Evolutionary conservation across 2,113 vertebrate species (phyloP).

Genomic region (Platysternon megacephalum): DNA sequence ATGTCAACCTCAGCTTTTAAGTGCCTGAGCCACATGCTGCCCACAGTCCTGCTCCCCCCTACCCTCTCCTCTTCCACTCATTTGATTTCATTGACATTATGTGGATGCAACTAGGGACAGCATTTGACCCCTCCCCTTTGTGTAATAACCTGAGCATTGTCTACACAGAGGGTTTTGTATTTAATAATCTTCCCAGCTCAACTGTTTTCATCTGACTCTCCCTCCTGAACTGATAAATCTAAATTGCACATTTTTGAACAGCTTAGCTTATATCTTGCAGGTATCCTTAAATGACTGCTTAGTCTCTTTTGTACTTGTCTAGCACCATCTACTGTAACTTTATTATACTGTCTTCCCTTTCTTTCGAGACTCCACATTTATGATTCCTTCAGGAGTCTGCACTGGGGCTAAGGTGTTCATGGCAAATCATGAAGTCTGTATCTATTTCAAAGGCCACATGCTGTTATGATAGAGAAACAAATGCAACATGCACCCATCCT

Average conservation of each 20-base stretch:
- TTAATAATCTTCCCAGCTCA: constrained; percentile 77
- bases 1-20: neutral
- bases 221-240: constrained; percentile 79
- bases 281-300: constrained; percentile 64
- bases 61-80: neutral
- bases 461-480: neutral
- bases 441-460: neutral
- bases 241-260: constrained; percentile 79
- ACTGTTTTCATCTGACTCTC: constrained; percentile 77
- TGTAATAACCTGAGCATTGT: constrained; percentile 33
- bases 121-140: neutral
- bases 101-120: neutral
- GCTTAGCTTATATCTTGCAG: constrained; percentile 71
- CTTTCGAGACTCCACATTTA: neutral
- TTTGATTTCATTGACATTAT: neutral
- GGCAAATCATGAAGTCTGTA: neutral
- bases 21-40: neutral
- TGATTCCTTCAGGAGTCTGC: constrained; percentile 9
- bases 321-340: constrained; percentile 82
- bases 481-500: rapidly evolving
- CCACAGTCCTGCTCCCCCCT: neutral
- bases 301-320: constrained; percentile 73
- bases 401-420: neutral
- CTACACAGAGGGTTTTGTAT: constrained; percentile 66
- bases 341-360: constrained; percentile 20